A percentile compares a stretch with the other conserved stretches of the same genome.
Conservation (phyloP, 2,797 vertebrate species). For the Sebastiscus albofasciatus region DNA sequence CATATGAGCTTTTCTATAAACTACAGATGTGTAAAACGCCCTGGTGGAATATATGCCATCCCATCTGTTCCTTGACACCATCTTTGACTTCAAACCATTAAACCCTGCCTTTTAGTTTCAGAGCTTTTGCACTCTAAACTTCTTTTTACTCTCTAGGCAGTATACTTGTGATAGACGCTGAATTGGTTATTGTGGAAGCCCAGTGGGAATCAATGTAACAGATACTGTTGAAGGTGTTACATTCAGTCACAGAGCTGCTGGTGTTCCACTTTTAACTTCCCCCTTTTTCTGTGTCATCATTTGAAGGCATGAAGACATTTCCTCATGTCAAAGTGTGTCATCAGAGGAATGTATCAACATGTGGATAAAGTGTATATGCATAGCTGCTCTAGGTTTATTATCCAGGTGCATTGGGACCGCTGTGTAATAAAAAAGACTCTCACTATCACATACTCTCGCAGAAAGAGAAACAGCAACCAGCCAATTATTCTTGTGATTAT, state of each 20-base stretch:
- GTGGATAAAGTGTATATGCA: conserved; percentile 50
- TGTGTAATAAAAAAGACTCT: conserved; percentile 53
- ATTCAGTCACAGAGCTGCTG: conserved; percentile 46
- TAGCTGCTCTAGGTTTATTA: conserved; percentile 64
- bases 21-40: background rate
- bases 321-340: conserved; percentile 47
- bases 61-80: background rate
- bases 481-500: conserved; percentile 71
- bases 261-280: conserved; percentile 53
- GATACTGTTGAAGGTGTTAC: conserved; percentile 50
- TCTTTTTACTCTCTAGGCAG: conserved; percentile 16
- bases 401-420: conserved; percentile 56
- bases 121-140: conserved; percentile 16
- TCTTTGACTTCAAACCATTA: conserved; percentile 21
- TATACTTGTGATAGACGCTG: conserved; percentile 33
- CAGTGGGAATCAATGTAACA: conserved; percentile 53
- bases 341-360: conserved; percentile 46
- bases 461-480: conserved; percentile 56
- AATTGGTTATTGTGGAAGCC: conserved; percentile 40
- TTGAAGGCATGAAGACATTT: conserved; percentile 55
- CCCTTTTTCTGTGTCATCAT: conserved; percentile 48
- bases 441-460: conserved; percentile 5
- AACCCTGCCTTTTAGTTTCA: conserved; percentile 20
- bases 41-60: background rate
- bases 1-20: background rate